Evolutionary conservation across 2,888 invertebrate genomes (phyloP).

Genomic region (Stegana nigrithorax): DNA sequence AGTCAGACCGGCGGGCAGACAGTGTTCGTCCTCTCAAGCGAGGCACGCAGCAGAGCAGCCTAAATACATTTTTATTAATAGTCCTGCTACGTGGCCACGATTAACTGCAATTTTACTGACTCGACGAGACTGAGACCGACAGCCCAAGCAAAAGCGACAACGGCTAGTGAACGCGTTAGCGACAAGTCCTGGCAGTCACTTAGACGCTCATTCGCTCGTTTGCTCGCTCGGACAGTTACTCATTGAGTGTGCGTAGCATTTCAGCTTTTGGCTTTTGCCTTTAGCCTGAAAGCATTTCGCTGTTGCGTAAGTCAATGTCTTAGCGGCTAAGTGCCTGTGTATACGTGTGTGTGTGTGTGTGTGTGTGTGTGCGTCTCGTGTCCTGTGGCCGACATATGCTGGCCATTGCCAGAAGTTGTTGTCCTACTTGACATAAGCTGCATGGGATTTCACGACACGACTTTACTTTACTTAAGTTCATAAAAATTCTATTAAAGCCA

Average conservation of each 20-base stretch:
- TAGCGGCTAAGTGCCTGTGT: slow-evolving; percentile 24
- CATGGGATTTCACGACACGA: slow-evolving; percentile 55
- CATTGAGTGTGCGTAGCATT: slow-evolving; percentile 8
- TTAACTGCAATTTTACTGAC: slow-evolving; percentile 59
- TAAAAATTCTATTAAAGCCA: slow-evolving; percentile 56
- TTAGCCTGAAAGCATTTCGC: slow-evolving; percentile 55
- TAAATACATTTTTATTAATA: slow-evolving; percentile 58
- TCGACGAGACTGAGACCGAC: too few species aligned
- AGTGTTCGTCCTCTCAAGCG: slow-evolving; percentile 49
- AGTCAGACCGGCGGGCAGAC: background rate
- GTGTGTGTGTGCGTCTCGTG: slow-evolving; percentile 3
- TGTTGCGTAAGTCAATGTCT: slow-evolving; percentile 57
- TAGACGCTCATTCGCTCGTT: too few species aligned
- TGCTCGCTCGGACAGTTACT: background rate
- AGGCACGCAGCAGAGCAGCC: slow-evolving; percentile 43
- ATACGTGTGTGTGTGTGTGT: slow-evolving; percentile 21
- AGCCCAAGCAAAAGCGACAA: too few species aligned
- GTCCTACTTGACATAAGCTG: slow-evolving; percentile 36
- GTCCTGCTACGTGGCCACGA: slow-evolving; percentile 57
- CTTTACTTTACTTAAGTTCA: slow-evolving; percentile 59
- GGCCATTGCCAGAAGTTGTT: slow-evolving; percentile 21
- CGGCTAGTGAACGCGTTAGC: too few species aligned
- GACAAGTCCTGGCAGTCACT: too few species aligned
- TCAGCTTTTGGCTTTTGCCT: slow-evolving; percentile 44
- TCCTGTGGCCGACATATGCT: too few species aligned